phyloP scores from a whole-genome alignment of 2,888 invertebrate genomes.

The Mesorhabditis belari region DNA sequence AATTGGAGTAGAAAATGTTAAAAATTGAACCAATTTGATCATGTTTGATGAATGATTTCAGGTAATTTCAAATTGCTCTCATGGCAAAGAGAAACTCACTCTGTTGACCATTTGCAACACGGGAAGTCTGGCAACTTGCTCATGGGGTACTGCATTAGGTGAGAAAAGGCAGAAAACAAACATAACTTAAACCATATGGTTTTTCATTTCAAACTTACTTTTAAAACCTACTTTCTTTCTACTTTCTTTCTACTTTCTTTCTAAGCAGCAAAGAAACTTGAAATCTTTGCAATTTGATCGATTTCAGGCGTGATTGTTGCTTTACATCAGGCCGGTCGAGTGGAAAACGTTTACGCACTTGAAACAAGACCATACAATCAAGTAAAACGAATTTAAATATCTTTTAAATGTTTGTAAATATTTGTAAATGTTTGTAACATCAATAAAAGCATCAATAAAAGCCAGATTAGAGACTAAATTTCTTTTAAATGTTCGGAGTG shows the following conservation, averaged over 20 bases:
- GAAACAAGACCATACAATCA: constrained; percentile 98
- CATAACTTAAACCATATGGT: too few species aligned
- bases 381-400: too few species aligned
- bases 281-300: not conserved
- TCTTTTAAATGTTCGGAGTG: too few species aligned
- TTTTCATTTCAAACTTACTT: too few species aligned
- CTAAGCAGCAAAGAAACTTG: not conserved
- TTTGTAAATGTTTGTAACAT: too few species aligned
- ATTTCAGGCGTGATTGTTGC: constrained; percentile 70
- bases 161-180: too few species aligned
- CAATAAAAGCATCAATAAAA: too few species aligned
- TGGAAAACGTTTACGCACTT: constrained; percentile 84
- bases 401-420: too few species aligned
- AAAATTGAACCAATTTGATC: too few species aligned
- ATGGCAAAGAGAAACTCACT: constrained; percentile 62
- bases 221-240: not conserved
- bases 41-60: constrained; percentile 1
- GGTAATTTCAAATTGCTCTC: constrained; percentile 18
- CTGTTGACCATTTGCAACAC: constrained; percentile 96
- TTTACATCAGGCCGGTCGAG: constrained; percentile 62
- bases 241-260: not conserved
- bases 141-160: constrained; percentile 94
- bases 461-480: too few species aligned
- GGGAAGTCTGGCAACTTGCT: constrained; percentile 91
- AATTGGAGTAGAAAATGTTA: not conserved